These are phyloP conservation scores for Saccostrea echinata DNA, from an alignment of 1,140 invertebrate genomes.

Conservation along the genomic window DNA sequence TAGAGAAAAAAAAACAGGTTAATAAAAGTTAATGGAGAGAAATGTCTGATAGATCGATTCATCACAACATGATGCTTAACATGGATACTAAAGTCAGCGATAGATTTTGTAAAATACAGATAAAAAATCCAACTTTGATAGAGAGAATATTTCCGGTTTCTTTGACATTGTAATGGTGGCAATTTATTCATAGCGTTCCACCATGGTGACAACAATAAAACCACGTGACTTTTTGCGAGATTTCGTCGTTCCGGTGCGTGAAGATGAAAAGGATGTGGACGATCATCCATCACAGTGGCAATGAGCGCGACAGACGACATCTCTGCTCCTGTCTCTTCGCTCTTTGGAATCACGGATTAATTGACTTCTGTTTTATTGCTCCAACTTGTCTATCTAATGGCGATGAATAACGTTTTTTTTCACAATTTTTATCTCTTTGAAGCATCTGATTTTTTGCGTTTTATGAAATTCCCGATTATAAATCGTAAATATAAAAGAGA, in stretches of 20 bases:
- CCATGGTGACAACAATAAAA: conserved; percentile 25
- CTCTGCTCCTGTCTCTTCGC: background rate
- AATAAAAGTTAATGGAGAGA: conserved; percentile 28
- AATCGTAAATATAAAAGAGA: background rate
- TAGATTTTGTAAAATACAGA: conserved; percentile 33
- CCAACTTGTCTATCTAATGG: conserved; percentile 27
- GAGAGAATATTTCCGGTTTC: conserved; percentile 36
- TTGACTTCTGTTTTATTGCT: conserved; percentile 32
- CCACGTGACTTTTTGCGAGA: conserved; percentile 23
- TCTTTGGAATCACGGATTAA: conserved; percentile 20
- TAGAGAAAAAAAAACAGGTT: conserved; percentile 12
- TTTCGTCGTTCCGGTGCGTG: conserved; percentile 22
- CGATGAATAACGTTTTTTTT: conserved; percentile 18
- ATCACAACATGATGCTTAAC: background rate
- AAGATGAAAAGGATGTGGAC: conserved; percentile 17
- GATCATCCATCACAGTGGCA: conserved; percentile 7
- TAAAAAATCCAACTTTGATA: conserved; percentile 30
- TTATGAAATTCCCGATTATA: conserved; percentile 26
- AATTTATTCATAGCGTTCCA: conserved; percentile 18
- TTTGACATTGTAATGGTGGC: conserved; percentile 38
- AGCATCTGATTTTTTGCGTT: conserved; percentile 4
- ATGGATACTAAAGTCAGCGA: background rate
- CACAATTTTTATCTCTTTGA: conserved; percentile 31
- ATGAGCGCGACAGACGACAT: conserved; percentile 7
- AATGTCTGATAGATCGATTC: conserved; percentile 11